These are phyloP conservation scores for Collichthys lucidus DNA, from an alignment of 2,113 vertebrate genomes.

Conservation along the genomic window DNA sequence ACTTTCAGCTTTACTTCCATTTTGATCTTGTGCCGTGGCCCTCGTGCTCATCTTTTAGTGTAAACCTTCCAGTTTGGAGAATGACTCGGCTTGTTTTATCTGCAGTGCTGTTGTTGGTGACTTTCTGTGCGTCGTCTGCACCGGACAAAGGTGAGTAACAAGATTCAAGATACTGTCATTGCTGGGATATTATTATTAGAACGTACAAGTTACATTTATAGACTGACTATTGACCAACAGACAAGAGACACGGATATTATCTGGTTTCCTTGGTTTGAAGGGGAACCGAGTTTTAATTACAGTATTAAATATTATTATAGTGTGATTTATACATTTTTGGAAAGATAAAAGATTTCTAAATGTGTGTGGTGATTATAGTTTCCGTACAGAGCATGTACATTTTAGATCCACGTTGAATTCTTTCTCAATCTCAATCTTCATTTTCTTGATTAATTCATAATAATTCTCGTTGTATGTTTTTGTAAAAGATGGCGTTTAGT, in stretches of 20 bases:
- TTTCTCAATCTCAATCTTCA: too few species aligned
- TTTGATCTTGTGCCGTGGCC: not conserved
- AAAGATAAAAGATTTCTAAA: not conserved
- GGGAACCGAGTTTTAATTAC: not conserved
- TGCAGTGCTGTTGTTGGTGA: constrained; percentile 4
- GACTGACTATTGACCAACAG: not conserved
- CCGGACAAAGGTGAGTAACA: constrained; percentile 34
- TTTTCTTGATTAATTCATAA: not conserved
- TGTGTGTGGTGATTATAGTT: not conserved
- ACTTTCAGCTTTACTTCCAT: not conserved
- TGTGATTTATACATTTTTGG: not conserved
- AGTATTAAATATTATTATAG: too few species aligned
- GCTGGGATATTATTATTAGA: not conserved
- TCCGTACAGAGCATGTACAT: not conserved
- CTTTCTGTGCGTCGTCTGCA: not conserved
- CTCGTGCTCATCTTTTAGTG: not conserved
- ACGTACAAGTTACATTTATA: not conserved
- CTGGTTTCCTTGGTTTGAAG: not conserved
- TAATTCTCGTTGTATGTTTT: not conserved
- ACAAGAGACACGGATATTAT: too few species aligned
- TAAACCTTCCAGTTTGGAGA: not conserved
- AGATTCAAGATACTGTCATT: too few species aligned
- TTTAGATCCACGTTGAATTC: too few species aligned
- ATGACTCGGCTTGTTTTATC: constrained; percentile 41
- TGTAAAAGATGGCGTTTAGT: not conserved